Evolutionary conservation across 2,113 vertebrate species (phyloP).

Genomic region (Percina caprodes): DNA sequence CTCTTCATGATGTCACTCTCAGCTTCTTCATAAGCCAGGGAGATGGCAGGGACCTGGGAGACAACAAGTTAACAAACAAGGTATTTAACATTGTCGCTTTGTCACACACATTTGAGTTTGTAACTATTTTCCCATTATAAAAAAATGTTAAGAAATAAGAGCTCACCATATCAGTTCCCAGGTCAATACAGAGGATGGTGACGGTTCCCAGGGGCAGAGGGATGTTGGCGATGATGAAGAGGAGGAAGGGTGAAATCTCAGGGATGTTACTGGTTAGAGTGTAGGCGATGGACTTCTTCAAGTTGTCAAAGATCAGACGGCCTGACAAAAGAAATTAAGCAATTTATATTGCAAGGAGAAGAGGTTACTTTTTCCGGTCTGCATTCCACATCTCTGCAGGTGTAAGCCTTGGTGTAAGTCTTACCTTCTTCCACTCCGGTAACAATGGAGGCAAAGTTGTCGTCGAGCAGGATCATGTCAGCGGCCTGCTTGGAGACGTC

Average conservation of each 20-base stretch:
- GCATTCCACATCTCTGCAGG: not conserved
- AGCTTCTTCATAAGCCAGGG: slow-evolving; percentile 92
- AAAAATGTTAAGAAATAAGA: not conserved
- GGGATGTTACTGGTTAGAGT: slow-evolving; percentile 97
- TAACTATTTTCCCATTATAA: not conserved
- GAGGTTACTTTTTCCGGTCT: not conserved
- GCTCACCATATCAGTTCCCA: slow-evolving; percentile 96
- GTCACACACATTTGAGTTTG: not conserved
- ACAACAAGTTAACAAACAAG: not conserved
- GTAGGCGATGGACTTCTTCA: slow-evolving; percentile 97
- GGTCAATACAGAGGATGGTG: slow-evolving; percentile 96
- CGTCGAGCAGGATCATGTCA: slow-evolving; percentile 95
- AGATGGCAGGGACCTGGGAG: slow-evolving; percentile 93
- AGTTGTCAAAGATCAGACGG: slow-evolving; percentile 94
- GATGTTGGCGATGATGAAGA: slow-evolving; percentile 94
- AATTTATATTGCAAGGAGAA: not conserved
- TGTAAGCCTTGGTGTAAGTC: not conserved
- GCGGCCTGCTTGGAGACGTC: slow-evolving; percentile 95
- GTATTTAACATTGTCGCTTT: not conserved
- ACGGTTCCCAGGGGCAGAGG: slow-evolving; percentile 92
- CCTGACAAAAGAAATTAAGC: slow-evolving; percentile 71
- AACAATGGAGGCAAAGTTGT: slow-evolving; percentile 97
- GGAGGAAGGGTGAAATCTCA: slow-evolving; percentile 94
- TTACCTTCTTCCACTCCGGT: slow-evolving; percentile 93
- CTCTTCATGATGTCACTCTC: slow-evolving; percentile 98